Evolutionary conservation across 2,888 invertebrate genomes (phyloP).

Genomic region (Cerceris rybyensis): DNA sequence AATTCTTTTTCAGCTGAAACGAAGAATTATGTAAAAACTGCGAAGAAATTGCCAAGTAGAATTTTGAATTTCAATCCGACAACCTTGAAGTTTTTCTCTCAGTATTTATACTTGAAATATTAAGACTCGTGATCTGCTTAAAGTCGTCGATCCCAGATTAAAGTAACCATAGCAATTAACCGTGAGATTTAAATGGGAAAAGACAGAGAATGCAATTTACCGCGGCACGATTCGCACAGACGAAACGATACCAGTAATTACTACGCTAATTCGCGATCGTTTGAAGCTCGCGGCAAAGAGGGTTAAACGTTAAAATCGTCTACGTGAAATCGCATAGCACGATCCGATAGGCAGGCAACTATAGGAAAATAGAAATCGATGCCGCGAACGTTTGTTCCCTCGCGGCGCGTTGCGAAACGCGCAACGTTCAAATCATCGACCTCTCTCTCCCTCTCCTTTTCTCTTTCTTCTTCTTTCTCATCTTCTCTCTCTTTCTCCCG

Average conservation of each 20-base stretch:
- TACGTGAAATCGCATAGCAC: not conserved
- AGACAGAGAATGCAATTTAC: not conserved
- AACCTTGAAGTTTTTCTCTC: no score
- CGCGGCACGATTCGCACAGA: conserved; percentile 17
- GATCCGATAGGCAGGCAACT: not conserved
- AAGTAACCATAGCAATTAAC: not conserved
- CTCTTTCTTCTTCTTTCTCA: no score
- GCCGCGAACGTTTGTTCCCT: conserved; percentile 12
- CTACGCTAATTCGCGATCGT: conserved; percentile 57
- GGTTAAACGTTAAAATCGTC: not conserved
- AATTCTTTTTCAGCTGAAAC: no score
- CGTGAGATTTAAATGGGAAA: not conserved
- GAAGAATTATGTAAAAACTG: no score
- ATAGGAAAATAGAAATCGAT: conserved; percentile 1
- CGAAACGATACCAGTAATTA: conserved; percentile 61
- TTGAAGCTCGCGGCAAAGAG: conserved; percentile 1
- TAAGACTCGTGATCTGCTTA: no score
- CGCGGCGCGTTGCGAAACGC: conserved; percentile 28
- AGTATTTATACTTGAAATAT: no score
- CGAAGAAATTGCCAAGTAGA: no score
- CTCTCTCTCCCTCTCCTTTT: conserved; percentile 3
- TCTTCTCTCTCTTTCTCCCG: no score
- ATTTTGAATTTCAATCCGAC: no score
- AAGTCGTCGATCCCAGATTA: not conserved
- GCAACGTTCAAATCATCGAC: conserved; percentile 19